Conservation (phyloP, 1,140 invertebrate species). For the Drosophila prosaltans region DNA sequence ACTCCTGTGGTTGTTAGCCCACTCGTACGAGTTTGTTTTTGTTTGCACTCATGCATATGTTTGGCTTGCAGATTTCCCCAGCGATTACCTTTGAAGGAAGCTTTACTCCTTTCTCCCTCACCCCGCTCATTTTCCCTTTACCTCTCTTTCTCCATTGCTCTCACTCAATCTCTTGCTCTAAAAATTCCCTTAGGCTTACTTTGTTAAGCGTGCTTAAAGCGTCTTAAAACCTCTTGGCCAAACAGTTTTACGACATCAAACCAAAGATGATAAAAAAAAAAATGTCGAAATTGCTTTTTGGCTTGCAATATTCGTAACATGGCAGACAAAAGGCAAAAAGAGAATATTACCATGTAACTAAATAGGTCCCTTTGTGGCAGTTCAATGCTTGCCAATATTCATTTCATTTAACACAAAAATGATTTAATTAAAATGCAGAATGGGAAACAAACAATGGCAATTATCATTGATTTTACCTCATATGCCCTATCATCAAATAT, state of each 20-base stretch:
- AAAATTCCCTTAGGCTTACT: conserved; percentile 67
- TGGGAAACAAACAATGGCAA: conserved; percentile 45
- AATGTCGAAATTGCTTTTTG: conserved; percentile 32
- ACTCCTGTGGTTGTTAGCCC: conserved; percentile 70
- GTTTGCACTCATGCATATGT: conserved; percentile 72
- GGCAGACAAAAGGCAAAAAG: not conserved
- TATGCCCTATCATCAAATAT: conserved; percentile 31
- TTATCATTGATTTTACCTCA: conserved; percentile 49
- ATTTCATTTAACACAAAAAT: conserved; percentile 51
- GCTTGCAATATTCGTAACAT: conserved; percentile 7
- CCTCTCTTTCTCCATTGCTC: conserved; percentile 17
- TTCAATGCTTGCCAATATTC: conserved; percentile 34
- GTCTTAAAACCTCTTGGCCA: conserved; percentile 54
- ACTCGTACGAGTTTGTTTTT: conserved; percentile 69
- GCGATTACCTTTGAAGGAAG: conserved; percentile 67
- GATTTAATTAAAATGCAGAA: conserved; percentile 63
- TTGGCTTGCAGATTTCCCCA: conserved; percentile 75
- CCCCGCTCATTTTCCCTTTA: not conserved
- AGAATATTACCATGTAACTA: not conserved
- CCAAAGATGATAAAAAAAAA: not conserved
- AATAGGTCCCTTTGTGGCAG: conserved; percentile 9
- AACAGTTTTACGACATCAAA: conserved; percentile 44
- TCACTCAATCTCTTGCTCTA: not conserved
- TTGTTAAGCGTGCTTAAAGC: conserved; percentile 61
- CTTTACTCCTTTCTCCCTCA: not conserved